These are phyloP conservation scores for Mythimna pallens DNA, from an alignment of 2,888 invertebrate genomes.

Conservation along the genomic window DNA sequence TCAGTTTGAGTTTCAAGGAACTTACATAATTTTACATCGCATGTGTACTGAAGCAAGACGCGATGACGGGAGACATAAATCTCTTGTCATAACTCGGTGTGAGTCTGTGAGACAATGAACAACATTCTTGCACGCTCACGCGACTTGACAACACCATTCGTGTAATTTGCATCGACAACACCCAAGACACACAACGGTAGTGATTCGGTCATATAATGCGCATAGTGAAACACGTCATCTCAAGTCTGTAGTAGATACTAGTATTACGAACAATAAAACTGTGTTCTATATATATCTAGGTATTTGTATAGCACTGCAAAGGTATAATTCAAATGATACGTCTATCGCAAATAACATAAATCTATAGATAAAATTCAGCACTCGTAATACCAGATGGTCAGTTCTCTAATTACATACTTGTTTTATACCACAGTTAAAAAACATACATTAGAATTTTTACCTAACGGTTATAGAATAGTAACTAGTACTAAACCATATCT, in stretches of 20 bases:
- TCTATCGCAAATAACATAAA: constrained; percentile 30
- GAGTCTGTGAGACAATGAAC: constrained; percentile 35
- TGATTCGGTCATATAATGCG: constrained; percentile 40
- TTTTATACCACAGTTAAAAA: not conserved
- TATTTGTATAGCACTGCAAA: not conserved
- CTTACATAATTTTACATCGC: constrained; percentile 22
- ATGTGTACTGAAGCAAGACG: constrained; percentile 28
- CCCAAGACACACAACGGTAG: constrained; percentile 56
- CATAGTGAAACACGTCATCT: constrained; percentile 27
- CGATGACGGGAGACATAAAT: constrained; percentile 34
- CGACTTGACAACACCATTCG: constrained; percentile 36
- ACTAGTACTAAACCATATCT: not conserved
- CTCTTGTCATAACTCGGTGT: constrained; percentile 27
- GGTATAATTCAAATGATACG: constrained; percentile 8
- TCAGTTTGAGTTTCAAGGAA: not conserved
- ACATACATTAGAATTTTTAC: not conserved
- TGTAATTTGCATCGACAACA: constrained; percentile 57
- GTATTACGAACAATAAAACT: constrained; percentile 15
- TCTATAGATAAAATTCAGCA: constrained; percentile 32
- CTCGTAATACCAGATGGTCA: constrained; percentile 41
- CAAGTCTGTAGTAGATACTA: constrained; percentile 6
- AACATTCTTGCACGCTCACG: constrained; percentile 53
- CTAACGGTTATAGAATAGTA: not conserved
- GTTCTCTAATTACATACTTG: constrained; percentile 27
- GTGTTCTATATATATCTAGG: constrained; percentile 7